Evolutionary conservation across 53 echinoderm and acorn worm genomes (phyloP), one percentile per base, ranked within the genome.

Genomic region (Astropecten irregularis): DNA sequence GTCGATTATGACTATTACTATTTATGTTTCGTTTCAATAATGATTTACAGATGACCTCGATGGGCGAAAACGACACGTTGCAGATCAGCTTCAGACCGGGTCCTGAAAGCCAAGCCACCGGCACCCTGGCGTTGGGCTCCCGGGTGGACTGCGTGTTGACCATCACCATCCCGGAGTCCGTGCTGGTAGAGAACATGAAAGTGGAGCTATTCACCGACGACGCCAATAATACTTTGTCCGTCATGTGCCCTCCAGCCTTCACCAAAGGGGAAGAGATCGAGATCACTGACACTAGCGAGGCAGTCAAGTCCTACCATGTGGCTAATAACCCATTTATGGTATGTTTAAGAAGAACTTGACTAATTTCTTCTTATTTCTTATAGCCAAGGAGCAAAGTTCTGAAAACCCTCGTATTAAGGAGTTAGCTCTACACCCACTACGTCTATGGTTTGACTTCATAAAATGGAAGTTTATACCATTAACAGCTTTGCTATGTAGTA

Each of bases 171-270:
- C 91, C 91, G 0, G 53, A 37, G 32, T 55, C 81, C 9, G 16
- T 52, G 1, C 26, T 60, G 40, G 87, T 84, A 6, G 65, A 76
- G 40, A 81, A 84, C 37, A 64, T 91, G 18, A 56, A 57, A 33
- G 39, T 91, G 11, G 91, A 91, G 79, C 68, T 91, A 0, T 91
- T 83, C 64, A 87, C 91, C 20, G 87, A 87, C 14, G 91, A 91
- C 34, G 82, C 54, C 42, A 84, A 87, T 21, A 62, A 77, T 29
- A 87, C 87, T n/a, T 69, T 91, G 20, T 83, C 83, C 1, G 71
- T 91, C 9, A 40, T 91, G 16, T 91, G 91, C 37, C 76, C 76
- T 18, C 91, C 91, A 6, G 65, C 31, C 15, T 35, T 84, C 6
- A 82, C 60, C 30, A 40, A 27, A 5, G 87, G 84, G 2, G 53